Percentiles rank a stretch among this genome's conserved stretches.
phyloP scores from a whole-genome alignment of 2,113 vertebrate genomes.

The Miniopterus natalensis region DNA sequence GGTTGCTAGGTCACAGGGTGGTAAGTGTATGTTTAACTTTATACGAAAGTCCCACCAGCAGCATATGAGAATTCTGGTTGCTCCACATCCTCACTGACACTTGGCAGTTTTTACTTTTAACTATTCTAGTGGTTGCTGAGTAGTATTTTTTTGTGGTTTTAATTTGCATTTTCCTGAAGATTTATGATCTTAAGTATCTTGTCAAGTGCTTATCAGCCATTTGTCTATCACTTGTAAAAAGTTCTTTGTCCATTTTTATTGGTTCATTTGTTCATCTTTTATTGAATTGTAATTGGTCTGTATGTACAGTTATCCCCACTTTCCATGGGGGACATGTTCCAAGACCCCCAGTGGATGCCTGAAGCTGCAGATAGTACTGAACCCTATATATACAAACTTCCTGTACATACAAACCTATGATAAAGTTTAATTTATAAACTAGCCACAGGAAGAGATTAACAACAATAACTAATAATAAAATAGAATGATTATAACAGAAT shows the following conservation, averaged over 20 bases:
- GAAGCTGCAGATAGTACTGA: not conserved
- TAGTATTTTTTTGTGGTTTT: not conserved
- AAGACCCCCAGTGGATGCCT: not conserved
- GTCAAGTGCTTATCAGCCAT: not conserved
- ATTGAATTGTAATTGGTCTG: not conserved
- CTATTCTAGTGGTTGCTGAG: not conserved
- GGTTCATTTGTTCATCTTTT: not conserved
- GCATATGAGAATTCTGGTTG: not conserved
- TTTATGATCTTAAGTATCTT: not conserved
- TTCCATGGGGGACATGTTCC: not conserved
- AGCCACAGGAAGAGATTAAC: not conserved
- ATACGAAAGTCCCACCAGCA: not conserved
- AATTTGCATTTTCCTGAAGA: not conserved
- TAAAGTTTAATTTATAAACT: not conserved
- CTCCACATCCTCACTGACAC: not conserved
- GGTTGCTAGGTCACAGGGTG: not conserved
- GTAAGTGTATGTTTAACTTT: not conserved
- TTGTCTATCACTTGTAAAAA: not conserved
- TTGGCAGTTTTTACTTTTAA: not conserved
- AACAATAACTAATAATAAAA: too few relatives aligned
- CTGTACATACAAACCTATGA: not conserved
- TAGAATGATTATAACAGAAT: too few relatives aligned
- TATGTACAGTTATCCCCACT: not conserved
- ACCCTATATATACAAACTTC: not conserved
- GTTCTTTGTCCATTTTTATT: not conserved